Conservation (phyloP, 2,113 vertebrate genomes). For the Serinus canaria region DNA sequence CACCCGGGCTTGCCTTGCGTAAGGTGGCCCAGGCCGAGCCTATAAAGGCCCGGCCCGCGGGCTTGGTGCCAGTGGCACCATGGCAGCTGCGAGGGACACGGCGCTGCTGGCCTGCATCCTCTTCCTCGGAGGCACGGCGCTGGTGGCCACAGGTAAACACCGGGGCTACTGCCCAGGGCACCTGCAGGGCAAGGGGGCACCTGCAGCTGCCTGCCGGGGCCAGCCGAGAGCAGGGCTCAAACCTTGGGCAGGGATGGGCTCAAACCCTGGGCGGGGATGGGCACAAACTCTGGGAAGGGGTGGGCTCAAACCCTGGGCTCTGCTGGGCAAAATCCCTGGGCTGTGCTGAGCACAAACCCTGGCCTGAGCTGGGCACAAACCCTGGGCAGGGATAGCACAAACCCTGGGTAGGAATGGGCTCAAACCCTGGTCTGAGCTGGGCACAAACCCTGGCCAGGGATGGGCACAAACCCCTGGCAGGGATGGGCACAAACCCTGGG, state of each 20-base stretch:
- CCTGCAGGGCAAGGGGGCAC: not conserved
- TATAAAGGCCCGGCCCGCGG: not conserved
- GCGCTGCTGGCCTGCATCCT: not conserved
- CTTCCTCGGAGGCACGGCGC: rapidly evolving
- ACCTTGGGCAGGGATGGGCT: not conserved
- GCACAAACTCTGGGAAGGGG: no score
- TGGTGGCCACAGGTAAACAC: not conserved
- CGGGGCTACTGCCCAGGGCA: not conserved
- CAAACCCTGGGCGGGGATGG: no score
- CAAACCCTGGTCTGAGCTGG: no score
- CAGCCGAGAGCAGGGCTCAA: no score
- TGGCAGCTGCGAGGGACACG: not conserved
- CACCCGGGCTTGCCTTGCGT: not conserved
- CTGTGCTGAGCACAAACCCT: not conserved
- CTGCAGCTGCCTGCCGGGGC: not conserved
- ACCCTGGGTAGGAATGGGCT: no score
- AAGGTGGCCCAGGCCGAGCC: not conserved
- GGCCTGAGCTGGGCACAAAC: rapidly evolving
- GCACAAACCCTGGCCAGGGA: not conserved
- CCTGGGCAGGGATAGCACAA: not conserved
- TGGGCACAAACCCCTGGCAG: not conserved
- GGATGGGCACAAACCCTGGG: no score
- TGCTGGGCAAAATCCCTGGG: not conserved
- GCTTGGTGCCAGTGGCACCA: not conserved
- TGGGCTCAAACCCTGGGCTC: no score